phyloP scores from a whole-genome alignment of 2,888 invertebrate genomes.

The Gortyna flavago region DNA sequence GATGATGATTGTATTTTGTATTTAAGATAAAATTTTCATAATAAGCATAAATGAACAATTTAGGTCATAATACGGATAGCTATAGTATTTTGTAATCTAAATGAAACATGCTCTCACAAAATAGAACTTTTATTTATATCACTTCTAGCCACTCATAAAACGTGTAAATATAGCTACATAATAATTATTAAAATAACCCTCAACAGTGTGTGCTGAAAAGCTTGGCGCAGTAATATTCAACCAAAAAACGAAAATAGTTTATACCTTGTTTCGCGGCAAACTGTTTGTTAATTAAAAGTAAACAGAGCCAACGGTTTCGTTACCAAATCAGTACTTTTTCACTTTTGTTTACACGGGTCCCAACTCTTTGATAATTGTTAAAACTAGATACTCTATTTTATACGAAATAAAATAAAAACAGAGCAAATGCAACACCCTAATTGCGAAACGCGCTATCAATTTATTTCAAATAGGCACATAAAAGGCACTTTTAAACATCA shows the following conservation, averaged over 20 bases:
- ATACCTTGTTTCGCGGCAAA: slow-evolving; percentile 35
- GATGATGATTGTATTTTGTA: no score
- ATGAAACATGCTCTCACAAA: not conserved
- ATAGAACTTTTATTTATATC: not conserved
- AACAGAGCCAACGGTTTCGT: slow-evolving; percentile 55
- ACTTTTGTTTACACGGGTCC: slow-evolving; percentile 21
- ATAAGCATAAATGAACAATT: no score
- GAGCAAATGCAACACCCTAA: no score
- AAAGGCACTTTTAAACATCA: no score
- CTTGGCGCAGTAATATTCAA: slow-evolving; percentile 13
- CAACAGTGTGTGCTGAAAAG: not conserved
- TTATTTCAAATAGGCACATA: no score
- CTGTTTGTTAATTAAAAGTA: slow-evolving; percentile 65
- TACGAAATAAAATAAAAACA: not conserved
- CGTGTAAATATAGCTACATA: not conserved
- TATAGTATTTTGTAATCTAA: not conserved
- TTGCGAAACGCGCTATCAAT: no score
- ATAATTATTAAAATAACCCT: slow-evolving; percentile 11
- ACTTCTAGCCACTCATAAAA: not conserved
- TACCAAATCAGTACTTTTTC: slow-evolving; percentile 47
- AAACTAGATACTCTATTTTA: slow-evolving; percentile 32
- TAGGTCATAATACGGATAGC: no score
- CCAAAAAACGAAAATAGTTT: slow-evolving; percentile 48
- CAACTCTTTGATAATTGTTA: slow-evolving; percentile 42
- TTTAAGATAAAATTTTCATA: no score